Evolutionary conservation across 1,140 invertebrate genomes (phyloP), one percentile per base, ranked within the genome.

Genomic region (Sitophilus oryzae): DNA sequence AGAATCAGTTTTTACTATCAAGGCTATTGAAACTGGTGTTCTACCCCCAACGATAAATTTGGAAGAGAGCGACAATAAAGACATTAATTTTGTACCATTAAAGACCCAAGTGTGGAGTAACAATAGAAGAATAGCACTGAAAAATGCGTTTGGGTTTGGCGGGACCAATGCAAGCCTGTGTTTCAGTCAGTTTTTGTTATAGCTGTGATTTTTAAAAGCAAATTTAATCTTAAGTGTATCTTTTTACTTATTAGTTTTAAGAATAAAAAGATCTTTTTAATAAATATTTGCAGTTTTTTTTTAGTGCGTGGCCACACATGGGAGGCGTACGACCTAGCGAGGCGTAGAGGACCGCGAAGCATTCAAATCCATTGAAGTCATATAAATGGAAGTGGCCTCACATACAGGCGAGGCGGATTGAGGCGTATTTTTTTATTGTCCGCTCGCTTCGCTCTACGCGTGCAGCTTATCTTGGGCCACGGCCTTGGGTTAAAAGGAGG

Each of bases 61-160:
- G 35, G 75, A 87, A 41, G 47, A 42, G 34, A 73, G 86, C 16
- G 74, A 87, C 45, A 81, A 84, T 61, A 80, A 79, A 65, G 74
- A 77, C 35, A 74, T 94, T 35, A 84, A 87, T 69, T 85, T 87
- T 77, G 84, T 90, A n/a, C 73, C 79, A 11, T 80, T 83, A 49
- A 63, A 64, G 18, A 73, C 76, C 57, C 71, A 77, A 66, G 65
- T 72, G 43, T 93, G 90, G 89, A 61, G 66, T 34, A 53, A 68
- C 23, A 69, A 60, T 1, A 71, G 69, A 65, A 79, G 86, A 67
- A 76, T 93, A 60, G 93, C 92, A n/a, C 71, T 99, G 37, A 96
- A 94, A 74, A 99, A 99, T 76, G 94, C 95, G 10, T 98, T 98
- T 82, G 96, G 96, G 3, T 99, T 99, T 82, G 96, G 96, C 48